Base-by-base conservation (phyloP, 2,888 invertebrate species). In the Muschampia plurimacula region DNA sequence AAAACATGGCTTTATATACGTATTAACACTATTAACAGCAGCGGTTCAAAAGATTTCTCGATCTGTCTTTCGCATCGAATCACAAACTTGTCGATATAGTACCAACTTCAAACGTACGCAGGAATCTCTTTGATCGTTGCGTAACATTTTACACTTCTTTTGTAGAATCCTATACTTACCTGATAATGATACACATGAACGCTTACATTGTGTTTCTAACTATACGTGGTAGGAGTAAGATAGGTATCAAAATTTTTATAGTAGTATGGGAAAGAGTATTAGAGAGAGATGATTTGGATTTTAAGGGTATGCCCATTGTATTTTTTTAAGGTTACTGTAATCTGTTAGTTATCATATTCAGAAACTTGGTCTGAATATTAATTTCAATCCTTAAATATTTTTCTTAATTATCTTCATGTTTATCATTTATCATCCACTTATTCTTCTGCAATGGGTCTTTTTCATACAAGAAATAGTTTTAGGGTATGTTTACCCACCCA, bases 1-100 rank as follows among this genome's bases (percentile, higher is more conserved):
- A 78, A 46, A 44, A 84, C 84, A 80, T 83, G 81, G 86, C 86
- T 90, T 90, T 90, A 89, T 84, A 77, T 82, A 78, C 79, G 79
- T 83, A 81, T 85, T 85, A 86, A 80, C 79, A 77, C 22, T 32
- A 32, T 32, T 32, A 32, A 32, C 32, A 32, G 79, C 80, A 83
- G 83, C 81, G 80, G 55, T 79, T 78, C 77, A 63, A 72, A 73
- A 76, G 77, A 73, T 39, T 44, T 75, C 74, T 76, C 70, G 63
- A 74, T 77, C 55, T 72, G 70, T 69, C 75, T 76, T 74, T 77
- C 72, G 76, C 76, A 69, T 65, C 69, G 70, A 74, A 76, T 78
- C 74, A 76, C 75, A 74, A 73, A 78, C 72, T 76, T 67, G 74
- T 78, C 76, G 75, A 76, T 74, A 66, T 69, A 69, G 65, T 52